Percentiles rank a stretch among this genome's conserved stretches.
phyloP scores from a whole-genome alignment of 2,113 vertebrate genomes.

The Salvelinus sp. region DNA sequence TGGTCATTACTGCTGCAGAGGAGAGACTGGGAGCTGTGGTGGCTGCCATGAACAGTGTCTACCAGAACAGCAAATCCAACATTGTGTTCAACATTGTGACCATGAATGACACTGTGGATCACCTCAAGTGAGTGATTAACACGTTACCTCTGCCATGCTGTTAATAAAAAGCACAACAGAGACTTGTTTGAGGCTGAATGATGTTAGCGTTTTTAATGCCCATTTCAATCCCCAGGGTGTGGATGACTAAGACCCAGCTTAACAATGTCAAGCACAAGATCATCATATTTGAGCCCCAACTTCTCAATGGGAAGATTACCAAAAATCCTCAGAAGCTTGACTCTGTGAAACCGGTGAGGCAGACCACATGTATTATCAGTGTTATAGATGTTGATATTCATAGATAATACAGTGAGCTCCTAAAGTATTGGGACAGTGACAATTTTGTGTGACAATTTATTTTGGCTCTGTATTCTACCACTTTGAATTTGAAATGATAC shows the following conservation, averaged over 20 bases:
- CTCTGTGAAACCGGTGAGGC: constrained; percentile 82
- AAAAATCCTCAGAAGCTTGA: constrained; percentile 72
- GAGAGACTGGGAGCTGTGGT: constrained; percentile 89
- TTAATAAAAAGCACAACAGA: background rate
- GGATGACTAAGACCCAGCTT: constrained; percentile 80
- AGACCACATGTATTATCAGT: background rate
- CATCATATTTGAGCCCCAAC: constrained; percentile 81
- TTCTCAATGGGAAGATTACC: constrained; percentile 84
- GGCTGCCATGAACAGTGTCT: constrained; percentile 90
- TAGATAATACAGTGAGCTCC: no score
- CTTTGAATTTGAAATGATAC: no score
- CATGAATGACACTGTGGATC: constrained; percentile 52
- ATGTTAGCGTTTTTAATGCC: background rate
- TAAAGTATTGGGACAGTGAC: no score
- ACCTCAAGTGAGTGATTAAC: constrained; percentile 81
- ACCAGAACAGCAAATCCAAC: constrained; percentile 83
- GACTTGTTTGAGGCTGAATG: background rate
- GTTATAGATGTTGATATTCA: background rate
- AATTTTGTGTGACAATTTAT: no score
- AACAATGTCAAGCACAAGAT: constrained; percentile 83
- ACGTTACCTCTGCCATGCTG: background rate
- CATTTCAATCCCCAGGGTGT: constrained; percentile 69
- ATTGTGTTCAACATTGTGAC: constrained; percentile 88
- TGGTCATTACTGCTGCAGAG: constrained; percentile 88
- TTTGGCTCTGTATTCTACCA: no score